These are phyloP conservation scores for Plutomurus gul DNA, from an alignment of 1,140 invertebrate genomes.

Conservation along the genomic window DNA sequence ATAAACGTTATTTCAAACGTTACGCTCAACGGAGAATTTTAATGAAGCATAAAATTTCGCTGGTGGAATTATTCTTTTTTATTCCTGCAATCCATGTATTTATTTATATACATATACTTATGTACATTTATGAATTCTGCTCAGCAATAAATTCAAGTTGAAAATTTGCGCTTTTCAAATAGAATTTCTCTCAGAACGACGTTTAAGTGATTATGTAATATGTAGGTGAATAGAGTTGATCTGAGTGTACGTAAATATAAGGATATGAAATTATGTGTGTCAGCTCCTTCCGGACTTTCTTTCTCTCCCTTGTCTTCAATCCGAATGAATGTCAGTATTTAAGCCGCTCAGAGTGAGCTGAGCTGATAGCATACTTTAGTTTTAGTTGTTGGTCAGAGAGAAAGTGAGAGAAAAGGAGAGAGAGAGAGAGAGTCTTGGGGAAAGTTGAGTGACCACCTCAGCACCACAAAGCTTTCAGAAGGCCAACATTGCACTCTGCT, in stretches of 20 bases:
- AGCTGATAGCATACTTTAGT: conserved; percentile 24
- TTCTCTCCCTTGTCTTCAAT: conserved; percentile 19
- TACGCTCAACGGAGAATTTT: no score
- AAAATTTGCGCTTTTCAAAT: no score
- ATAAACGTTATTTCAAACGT: no score
- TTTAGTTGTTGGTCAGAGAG: conserved; percentile 10
- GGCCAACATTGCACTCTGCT: not conserved
- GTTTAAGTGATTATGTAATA: not conserved
- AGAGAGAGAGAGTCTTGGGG: not conserved
- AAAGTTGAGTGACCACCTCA: not conserved
- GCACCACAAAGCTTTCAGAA: not conserved
- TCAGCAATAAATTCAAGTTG: not conserved
- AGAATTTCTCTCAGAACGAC: no score
- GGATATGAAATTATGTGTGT: conserved; percentile 8
- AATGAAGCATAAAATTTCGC: no score
- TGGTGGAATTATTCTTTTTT: no score
- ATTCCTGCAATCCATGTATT: no score
- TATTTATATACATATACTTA: no score
- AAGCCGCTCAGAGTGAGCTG: conserved; percentile 24
- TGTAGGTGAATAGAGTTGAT: not conserved
- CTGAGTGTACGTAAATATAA: not conserved
- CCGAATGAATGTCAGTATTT: conserved; percentile 24
- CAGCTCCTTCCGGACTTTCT: not conserved
- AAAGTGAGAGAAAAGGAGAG: not conserved
- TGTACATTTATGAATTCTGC: not conserved